Evolutionary conservation across 2,113 vertebrate species (phyloP), one percentile per base, ranked within the genome.

Genomic region (Lepus europaeus): DNA sequence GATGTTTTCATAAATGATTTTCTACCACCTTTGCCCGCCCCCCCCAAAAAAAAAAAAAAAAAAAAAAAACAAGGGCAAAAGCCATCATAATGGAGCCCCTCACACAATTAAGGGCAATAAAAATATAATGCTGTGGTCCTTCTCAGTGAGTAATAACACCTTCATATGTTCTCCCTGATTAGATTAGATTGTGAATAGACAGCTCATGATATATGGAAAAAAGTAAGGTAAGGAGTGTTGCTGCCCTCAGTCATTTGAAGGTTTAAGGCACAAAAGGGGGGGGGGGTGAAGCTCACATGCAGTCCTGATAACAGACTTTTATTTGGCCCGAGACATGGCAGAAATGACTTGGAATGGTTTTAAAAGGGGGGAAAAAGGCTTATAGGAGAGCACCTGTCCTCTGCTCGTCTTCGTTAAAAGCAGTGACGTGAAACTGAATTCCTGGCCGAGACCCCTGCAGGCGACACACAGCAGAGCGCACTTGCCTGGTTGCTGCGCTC

Each of bases 311-410:
- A 45, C 0, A 78, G 36, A 25, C 33, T 91, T 95, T 93, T 19
- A 53, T 86, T 82, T 93, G 49, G 27, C 29, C 20, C 80, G 76
- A 13, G 45, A 77, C 16, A 81, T 19, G 69, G 68, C 78, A 23
- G 20, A 61, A 82, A 85, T 92, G 77, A 85, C 91, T 96, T 72
- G 45, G 29, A 78, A 61, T 76, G 39, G 79, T 83, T 59, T 68
- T 64, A 76, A 92, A 72, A 77, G 19, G 22, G 39, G 36, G 53
- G 27, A 22, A 22, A 10, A 16, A 59, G 14, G 73, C 6, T 63
- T 85, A 64, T 69, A 89, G 84, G 14, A 87, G 11, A 69, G 12
- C 70, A 61, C 64, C 45, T 20, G n/a, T 66, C 51, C 9, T 92
- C 64, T 68, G 19, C 51, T 92, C 56, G 39, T 70, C 63, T 51